Percentiles rank a stretch among this genome's conserved stretches.
Evolutionary conservation across 2,113 vertebrate genomes (phyloP).

Genomic region (Rynchops niger): DNA sequence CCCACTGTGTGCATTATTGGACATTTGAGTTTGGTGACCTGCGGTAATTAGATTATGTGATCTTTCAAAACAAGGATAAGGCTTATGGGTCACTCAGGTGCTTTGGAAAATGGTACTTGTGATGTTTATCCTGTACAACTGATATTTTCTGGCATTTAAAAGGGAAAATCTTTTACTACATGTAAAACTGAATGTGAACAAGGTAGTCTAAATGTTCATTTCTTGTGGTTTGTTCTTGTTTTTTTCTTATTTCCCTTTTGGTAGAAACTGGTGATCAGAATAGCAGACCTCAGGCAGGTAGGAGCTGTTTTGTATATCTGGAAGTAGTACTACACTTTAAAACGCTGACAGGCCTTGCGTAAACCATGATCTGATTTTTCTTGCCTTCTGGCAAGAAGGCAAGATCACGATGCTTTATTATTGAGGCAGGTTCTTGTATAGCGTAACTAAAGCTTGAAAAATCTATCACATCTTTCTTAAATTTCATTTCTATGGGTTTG

Average conservation of each 20-base stretch:
- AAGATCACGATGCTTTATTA: background rate
- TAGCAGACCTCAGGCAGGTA: background rate
- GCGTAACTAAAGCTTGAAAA: background rate
- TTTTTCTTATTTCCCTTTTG: background rate
- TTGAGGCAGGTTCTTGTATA: background rate
- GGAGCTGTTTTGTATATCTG: background rate
- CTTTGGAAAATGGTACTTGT: background rate
- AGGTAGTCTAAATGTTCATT: background rate
- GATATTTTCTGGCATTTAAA: background rate
- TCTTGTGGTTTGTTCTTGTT: background rate
- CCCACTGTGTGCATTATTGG: background rate
- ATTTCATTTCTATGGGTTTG: conserved; percentile 1
- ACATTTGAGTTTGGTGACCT: background rate
- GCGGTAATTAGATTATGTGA: background rate
- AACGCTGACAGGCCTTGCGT: background rate
- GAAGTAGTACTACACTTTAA: background rate
- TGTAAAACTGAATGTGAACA: background rate
- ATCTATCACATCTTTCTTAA: conserved; percentile 17
- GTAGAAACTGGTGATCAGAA: background rate
- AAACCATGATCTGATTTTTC: conserved; percentile 11
- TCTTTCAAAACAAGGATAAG: background rate
- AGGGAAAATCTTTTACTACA: background rate
- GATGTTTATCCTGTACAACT: background rate
- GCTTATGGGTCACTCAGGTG: background rate
- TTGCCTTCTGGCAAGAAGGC: background rate